Base-by-base conservation (phyloP, 2,888 invertebrate genomes). In the Syrista parreyssii region DNA sequence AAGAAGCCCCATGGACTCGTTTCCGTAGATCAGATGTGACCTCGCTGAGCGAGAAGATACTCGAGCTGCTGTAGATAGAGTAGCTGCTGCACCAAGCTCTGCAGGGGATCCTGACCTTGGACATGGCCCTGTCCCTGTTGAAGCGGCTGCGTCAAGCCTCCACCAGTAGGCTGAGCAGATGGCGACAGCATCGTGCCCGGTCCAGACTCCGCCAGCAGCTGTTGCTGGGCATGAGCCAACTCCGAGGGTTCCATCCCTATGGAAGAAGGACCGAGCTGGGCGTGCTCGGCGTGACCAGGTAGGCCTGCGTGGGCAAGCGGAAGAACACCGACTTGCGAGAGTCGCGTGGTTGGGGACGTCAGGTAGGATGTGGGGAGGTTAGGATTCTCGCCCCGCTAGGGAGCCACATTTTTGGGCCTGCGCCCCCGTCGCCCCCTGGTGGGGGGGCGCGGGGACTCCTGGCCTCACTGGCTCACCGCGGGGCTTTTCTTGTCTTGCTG, bases 401-500 rank as follows among this genome's bases (percentile, higher is more conserved):
- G 91, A 91, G 91, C 90, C 91, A 91, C 89, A 86, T 91, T 91
- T 86, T 91, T 91, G 91, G 91, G 91, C 91, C 91, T 90, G 91
- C 91, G 91, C 91, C 91, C 91, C 91, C 91, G 91, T 88, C 91
- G 91, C 91, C 91, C 91, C 89, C 91, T 89, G 89, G 91, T 91
- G 86, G 91, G 91, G 89, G 91, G 91, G 90, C 91, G 91, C 91
- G 91, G 91, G 91, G 91, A 91, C 91, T 91, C 91, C 91, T 91
- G 91, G 91, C 93, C 93, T 94, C 94, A 95, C 94, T 95, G 95
- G 93, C 95, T 95, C 92, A 96, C 95, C 88, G 95, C 95, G 89
- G 96, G 96, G 92, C 96, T 96, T 93, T 96, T 96, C 92, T 96
- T 96, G 92, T 96, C 96, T 89, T 95, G 94, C 93, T 96, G 96